Base-by-base conservation (phyloP, 1,140 invertebrate genomes). In the Uloborus diversus region DNA sequence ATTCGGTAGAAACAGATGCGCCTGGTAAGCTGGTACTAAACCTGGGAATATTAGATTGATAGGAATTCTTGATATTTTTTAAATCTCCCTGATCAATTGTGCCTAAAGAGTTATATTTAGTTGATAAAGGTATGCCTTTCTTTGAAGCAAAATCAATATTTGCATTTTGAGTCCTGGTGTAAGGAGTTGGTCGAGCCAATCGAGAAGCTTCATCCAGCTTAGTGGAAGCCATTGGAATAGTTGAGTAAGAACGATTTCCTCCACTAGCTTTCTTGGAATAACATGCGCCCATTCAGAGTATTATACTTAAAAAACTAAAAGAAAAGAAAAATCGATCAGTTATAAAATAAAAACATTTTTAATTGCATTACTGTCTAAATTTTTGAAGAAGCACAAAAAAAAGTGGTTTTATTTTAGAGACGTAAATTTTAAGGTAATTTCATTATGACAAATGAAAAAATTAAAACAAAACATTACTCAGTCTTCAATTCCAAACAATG, bases 251-350 rank as follows among this genome's bases (percentile, higher is more conserved):
- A 51, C 35, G 56, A 66, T 81, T 68, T 32, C 70, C 73, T 61
- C 73, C 66, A 56, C 56, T 75, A 61, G 70, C 70, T 57, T 81
- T 81, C 30, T 68, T 68, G 59, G 80, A 81, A 53, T 81, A 81
- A 57, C 80, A 81, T 81, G 69, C 42, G 69, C 80, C 80, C 80
- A 81, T 81, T 81, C 57, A 81, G 56, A 73, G 37, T 37, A 23
- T 30, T 62, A 59, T 25, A 23, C 2, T 11, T 62, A 70, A 62
- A 49, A 28, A 68, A 37, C 62, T 59, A 65, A 17, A 65, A 33
- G 37, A 28, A 75, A 47, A 49, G 49, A 35, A 27, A n/a, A n/a
- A n/a, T n/a, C n/a, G n/a, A n/a, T n/a, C n/a, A n/a, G n/a, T n/a
- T n/a, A n/a, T n/a, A n/a, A n/a, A n/a, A n/a, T n/a, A n/a, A n/a